phyloP scores from a whole-genome alignment of 2,797 vertebrate genomes.

The Syngnathus rostellatus region DNA sequence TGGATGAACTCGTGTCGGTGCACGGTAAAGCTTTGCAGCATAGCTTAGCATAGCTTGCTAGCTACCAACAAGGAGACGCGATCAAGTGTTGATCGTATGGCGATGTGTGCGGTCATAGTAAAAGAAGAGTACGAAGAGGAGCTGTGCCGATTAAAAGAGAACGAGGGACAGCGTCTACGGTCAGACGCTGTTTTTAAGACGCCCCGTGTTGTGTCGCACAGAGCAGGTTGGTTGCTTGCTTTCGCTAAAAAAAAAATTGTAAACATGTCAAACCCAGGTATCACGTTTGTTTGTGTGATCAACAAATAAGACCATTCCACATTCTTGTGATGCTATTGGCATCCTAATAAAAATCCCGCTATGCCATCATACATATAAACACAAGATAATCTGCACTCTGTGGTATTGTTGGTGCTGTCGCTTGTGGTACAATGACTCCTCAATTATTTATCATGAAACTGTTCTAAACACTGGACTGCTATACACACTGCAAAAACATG shows the following conservation, averaged over 20 bases:
- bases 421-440: too few relatives aligned
- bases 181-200: background rate
- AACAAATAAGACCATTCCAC: too few relatives aligned
- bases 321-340: too few relatives aligned
- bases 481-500: too few relatives aligned
- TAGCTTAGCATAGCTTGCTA: background rate
- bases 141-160: background rate
- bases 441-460: too few relatives aligned
- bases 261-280: too few relatives aligned
- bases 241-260: background rate
- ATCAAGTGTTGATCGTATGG: background rate
- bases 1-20: background rate
- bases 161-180: background rate
- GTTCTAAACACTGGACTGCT: too few relatives aligned
- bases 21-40: background rate
- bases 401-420: too few relatives aligned
- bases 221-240: background rate
- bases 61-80: background rate
- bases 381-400: too few relatives aligned
- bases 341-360: too few relatives aligned
- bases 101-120: background rate
- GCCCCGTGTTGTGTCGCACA: background rate
- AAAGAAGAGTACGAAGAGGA: conserved; percentile 1
- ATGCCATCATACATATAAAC: too few relatives aligned
- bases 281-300: too few relatives aligned